Base-by-base conservation (phyloP, 2,797 vertebrate species). In the Babyrousa celebensis region DNA sequence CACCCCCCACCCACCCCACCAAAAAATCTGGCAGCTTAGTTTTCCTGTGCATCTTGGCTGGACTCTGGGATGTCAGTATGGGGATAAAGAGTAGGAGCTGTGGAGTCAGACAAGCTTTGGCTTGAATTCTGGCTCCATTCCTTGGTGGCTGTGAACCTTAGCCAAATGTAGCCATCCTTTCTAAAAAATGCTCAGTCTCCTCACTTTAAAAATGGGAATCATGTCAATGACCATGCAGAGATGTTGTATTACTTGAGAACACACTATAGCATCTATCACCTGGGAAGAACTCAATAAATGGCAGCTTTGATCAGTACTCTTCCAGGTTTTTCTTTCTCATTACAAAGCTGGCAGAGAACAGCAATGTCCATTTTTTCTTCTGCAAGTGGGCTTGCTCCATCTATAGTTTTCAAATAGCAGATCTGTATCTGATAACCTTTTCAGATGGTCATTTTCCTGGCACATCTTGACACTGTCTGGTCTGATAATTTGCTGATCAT, bases 151-250 rank as follows among this genome's bases (percentile, higher is more conserved):
- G 20, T 32, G 36, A 79, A 48, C 11, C 32, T 80, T 43, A 9
- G 29, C 36, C 79, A 75, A 63, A 90, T 83, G 65, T 58, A 62
- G 23, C 18, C 54, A 21, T 63, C 10, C 21, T 70, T 56, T 40
- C 58, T 71, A 86, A 79, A 89, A 82, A 75, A 16, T 12, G 29
- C 77, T 54, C n/a, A 52, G 4, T 65, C 20, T 89, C 54, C 17
- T 80, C 67, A 67, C 71, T 91, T 91, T 29, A 58, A 58, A 88
- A 82, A 91, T 89, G 18, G 32, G 25, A 72, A 90, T 32, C 21
- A 68, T 40, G 20, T 70, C 12, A 74, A 58, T 56, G 70, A 11
- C 23, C 60, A 77, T 4, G 9, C 29, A 65, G 83, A 77, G 9
- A 85, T 71, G 25, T 36, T 74, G 2, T 48, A 32, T 74, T 70